Conservation (phyloP, 35 echinoderm and acorn worm species). For the Apostichopus parvimensis region DNA sequence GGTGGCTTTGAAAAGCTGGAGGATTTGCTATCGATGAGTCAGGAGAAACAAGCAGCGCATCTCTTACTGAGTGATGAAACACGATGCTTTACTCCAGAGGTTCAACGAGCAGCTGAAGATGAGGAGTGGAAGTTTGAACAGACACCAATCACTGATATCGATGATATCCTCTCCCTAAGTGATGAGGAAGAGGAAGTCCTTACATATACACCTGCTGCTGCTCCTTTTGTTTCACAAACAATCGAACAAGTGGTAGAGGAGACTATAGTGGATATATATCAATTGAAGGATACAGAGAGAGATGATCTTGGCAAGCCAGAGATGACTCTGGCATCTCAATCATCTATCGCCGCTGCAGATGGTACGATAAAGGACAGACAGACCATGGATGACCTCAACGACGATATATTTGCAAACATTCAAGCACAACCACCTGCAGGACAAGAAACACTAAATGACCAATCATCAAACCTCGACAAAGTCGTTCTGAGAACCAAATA, state of each 20-base stretch:
- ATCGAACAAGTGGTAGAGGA: not conserved
- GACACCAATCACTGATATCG: slow-evolving; percentile 29
- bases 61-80: not conserved
- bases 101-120: not conserved
- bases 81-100: slow-evolving; percentile 20
- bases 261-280: not conserved
- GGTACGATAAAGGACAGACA: too few relatives aligned
- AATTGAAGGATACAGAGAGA: not conserved
- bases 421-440: not conserved
- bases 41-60: not conserved
- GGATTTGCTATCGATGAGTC: slow-evolving; percentile 18
- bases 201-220: not conserved
- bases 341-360: not conserved
- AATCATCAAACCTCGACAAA: not conserved
- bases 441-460: not conserved
- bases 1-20: slow-evolving; percentile 13
- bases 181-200: slow-evolving; percentile 38
- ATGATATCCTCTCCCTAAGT: slow-evolving; percentile 51
- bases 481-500: not conserved
- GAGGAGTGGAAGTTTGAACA: not conserved
- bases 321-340: not conserved
- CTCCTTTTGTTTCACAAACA: not conserved
- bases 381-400: slow-evolving; percentile 5
- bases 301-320: not conserved
- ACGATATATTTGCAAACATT: slow-evolving; percentile 33